Evolutionary conservation across 1,140 invertebrate species (phyloP).

Genomic region (Calephelis virginiensis): DNA sequence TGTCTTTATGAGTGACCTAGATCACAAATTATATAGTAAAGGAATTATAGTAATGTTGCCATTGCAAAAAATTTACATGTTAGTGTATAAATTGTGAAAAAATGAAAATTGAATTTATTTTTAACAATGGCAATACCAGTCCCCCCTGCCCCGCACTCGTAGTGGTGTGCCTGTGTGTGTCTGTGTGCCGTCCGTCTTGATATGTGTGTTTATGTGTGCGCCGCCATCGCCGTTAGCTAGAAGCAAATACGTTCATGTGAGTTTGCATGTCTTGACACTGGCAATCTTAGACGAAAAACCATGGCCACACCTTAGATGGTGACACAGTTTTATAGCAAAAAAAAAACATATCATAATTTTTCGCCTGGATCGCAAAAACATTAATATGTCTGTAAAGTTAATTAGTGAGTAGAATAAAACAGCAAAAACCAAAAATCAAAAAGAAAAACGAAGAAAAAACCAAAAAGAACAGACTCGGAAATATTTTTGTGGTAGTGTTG

Average conservation of each 20-base stretch:
- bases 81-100: slow-evolving; percentile 21
- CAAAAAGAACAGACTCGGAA: slow-evolving; percentile 23
- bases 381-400: slow-evolving; percentile 33
- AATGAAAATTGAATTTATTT: slow-evolving; percentile 24
- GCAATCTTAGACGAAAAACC: slow-evolving; percentile 36
- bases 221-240: slow-evolving; percentile 70
- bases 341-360: slow-evolving; percentile 19
- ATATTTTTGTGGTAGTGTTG: slow-evolving; percentile 15
- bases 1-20: slow-evolving; percentile 76
- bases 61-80: slow-evolving; percentile 36
- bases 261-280: slow-evolving; percentile 45
- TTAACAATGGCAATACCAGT: slow-evolving; percentile 53
- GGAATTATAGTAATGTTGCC: slow-evolving; percentile 65
- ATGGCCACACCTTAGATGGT: slow-evolving; percentile 6
- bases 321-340: slow-evolving; percentile 3
- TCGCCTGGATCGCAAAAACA: slow-evolving; percentile 30
- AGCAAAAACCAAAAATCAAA: slow-evolving; percentile 29
- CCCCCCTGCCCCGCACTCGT: slow-evolving; percentile 46
- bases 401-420: slow-evolving; percentile 30
- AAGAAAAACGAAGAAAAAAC: slow-evolving; percentile 28
- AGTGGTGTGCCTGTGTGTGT: slow-evolving; percentile 67
- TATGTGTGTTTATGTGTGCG: slow-evolving; percentile 71
- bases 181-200: slow-evolving; percentile 69
- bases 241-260: slow-evolving; percentile 70
- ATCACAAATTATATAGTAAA: slow-evolving; percentile 69